phyloP scores from a whole-genome alignment of 2,113 vertebrate species.

The Entelurus aequoreus region DNA sequence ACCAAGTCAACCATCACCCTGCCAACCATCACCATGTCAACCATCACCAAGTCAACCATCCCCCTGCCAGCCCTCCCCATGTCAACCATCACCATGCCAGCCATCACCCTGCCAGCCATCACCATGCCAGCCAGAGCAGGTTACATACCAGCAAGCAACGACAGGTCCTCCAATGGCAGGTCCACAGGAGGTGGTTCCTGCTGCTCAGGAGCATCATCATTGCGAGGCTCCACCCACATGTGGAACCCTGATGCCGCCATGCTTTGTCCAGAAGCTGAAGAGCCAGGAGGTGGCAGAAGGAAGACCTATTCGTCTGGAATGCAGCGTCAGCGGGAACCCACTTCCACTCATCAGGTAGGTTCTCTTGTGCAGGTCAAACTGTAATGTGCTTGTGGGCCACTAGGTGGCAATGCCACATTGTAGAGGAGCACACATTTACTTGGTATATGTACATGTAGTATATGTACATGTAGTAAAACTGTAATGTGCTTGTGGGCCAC shows the following conservation, averaged over 20 bases:
- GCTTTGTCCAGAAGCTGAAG: conserved; percentile 88
- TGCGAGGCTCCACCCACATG: conserved; percentile 28
- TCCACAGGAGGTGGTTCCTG: conserved; percentile 1
- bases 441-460: no score
- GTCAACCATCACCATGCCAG: no score
- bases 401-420: no score
- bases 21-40: no score
- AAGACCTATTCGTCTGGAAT: conserved; percentile 83
- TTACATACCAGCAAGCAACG: conserved; percentile 17
- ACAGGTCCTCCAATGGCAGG: conserved; percentile 10
- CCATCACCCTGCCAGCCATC: background rate
- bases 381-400: no score
- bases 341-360: conserved; percentile 81
- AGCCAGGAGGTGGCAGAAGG: conserved; percentile 95
- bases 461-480: no score
- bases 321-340: conserved; percentile 84
- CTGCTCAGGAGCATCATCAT: conserved; percentile 21
- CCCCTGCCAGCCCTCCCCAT: no score
- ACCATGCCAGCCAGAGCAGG: conserved; percentile 18
- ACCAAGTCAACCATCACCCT: no score
- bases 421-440: no score
- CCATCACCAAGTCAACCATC: no score
- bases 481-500: no score
- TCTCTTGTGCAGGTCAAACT: no score
- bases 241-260: conserved; percentile 70